A percentile compares a stretch with the other conserved stretches of the same genome.
Conservation (phyloP, 2,797 vertebrate genomes). For the Lindbergichthys nudifrons region DNA sequence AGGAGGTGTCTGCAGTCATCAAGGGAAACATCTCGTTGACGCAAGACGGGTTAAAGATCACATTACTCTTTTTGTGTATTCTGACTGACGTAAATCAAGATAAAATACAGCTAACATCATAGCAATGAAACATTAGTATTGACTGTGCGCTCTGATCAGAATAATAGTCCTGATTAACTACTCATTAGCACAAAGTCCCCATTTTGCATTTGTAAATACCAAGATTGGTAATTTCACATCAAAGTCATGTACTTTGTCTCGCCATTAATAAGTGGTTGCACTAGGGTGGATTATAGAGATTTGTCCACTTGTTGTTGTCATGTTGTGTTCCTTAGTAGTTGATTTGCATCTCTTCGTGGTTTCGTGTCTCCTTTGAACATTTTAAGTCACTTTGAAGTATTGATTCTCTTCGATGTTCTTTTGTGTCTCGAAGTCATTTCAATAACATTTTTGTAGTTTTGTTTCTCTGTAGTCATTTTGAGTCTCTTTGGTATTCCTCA, state of each 20-base stretch:
- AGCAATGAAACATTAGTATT: slow-evolving; percentile 20
- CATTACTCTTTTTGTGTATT: neutral
- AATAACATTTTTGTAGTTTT: too few species aligned
- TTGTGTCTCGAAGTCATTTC: too few species aligned
- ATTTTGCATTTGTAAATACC: slow-evolving; percentile 58
- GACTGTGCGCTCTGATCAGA: slow-evolving; percentile 47
- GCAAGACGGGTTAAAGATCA: slow-evolving; percentile 13
- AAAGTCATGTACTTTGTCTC: slow-evolving; percentile 42
- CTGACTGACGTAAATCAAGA: slow-evolving; percentile 4
- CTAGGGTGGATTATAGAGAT: too few species aligned
- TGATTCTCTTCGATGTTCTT: too few species aligned
- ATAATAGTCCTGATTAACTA: slow-evolving; percentile 59
- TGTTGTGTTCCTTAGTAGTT: too few species aligned
- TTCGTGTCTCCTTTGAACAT: too few species aligned
- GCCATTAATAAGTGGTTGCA: slow-evolving; percentile 44
- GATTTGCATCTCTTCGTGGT: too few species aligned
- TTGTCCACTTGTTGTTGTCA: too few species aligned
- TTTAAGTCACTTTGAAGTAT: too few species aligned
- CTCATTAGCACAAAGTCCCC: slow-evolving; percentile 50
- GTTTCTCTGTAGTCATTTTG: too few species aligned
- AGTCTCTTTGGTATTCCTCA: too few species aligned
- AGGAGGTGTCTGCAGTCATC: slow-evolving; percentile 15
- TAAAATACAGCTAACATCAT: neutral
- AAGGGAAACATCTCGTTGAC: neutral
- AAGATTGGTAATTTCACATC: slow-evolving; percentile 8